These are phyloP conservation scores for Sphenopsis melanotis DNA, from an alignment of 2,797 vertebrate genomes.

Conservation along the genomic window DNA sequence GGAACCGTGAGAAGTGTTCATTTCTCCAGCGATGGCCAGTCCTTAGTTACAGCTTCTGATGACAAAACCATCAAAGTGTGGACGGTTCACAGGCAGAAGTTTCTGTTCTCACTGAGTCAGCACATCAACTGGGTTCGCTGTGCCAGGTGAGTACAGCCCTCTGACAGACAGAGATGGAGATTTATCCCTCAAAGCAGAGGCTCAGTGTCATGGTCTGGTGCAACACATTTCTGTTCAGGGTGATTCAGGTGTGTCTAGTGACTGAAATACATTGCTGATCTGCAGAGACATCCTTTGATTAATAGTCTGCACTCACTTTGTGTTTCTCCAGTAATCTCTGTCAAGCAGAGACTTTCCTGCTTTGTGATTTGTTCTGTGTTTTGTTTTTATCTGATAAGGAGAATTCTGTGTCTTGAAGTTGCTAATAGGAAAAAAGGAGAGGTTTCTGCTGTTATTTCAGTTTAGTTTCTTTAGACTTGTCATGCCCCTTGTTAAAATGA, in stretches of 20 bases:
- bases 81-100: constrained; percentile 92
- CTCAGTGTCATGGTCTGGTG: background rate
- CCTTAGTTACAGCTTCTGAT: constrained; percentile 91
- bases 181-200: background rate
- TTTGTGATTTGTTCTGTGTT: background rate
- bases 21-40: constrained; percentile 91
- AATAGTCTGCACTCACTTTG: background rate
- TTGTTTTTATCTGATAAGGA: background rate
- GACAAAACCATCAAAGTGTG: constrained; percentile 97
- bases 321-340: background rate
- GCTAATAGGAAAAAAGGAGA: background rate
- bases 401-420: background rate
- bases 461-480: background rate
- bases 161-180: background rate
- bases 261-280: background rate
- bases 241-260: background rate
- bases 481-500: background rate
- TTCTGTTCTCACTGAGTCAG: constrained; percentile 91
- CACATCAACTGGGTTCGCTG: constrained; percentile 99
- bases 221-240: background rate
- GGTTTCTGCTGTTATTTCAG: background rate
- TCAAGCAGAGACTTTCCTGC: background rate
- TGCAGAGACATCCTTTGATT: background rate
- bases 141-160: constrained; percentile 81
- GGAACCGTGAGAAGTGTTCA: constrained; percentile 89